Conservation (phyloP, 1,140 invertebrate genomes). For the Periplaneta americana region DNA sequence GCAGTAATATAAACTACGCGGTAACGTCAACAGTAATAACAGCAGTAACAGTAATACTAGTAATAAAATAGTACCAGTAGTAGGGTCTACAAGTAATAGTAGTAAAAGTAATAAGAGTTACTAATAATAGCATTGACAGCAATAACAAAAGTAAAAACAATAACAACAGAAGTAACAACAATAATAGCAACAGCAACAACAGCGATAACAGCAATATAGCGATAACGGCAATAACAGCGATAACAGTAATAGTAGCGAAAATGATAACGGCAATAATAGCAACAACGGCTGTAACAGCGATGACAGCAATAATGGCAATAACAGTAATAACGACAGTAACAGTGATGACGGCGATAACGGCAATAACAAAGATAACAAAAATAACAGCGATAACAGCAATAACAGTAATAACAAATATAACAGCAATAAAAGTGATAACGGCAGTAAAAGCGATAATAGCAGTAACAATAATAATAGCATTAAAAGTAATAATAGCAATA, state of each 20-base stretch:
- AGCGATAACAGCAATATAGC: background rate
- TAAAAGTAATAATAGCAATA: background rate
- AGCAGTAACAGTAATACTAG: background rate
- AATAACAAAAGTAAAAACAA: too few relatives aligned
- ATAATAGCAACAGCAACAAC: background rate
- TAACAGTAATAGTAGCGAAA: background rate
- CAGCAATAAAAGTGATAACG: background rate
- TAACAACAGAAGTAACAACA: background rate
- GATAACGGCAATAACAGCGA: background rate
- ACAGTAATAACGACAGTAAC: background rate
- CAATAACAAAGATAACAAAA: background rate
- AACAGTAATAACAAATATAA: background rate
- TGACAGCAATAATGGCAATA: background rate
- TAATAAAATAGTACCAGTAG: too few relatives aligned
- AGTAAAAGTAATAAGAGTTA: background rate
- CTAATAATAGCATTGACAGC: background rate
- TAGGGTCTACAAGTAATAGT: background rate
- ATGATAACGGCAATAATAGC: background rate
- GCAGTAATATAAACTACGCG: too few relatives aligned
- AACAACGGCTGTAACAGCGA: background rate
- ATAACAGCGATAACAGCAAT: background rate
- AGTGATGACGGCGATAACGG: background rate
- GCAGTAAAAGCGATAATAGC: background rate
- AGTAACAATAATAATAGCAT: background rate
- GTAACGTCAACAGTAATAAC: background rate